Percentiles rank a stretch among this genome's conserved stretches.
These are phyloP conservation scores for Procambarus virginalis DNA, from an alignment of 1,140 invertebrate genomes.

Conservation along the genomic window DNA sequence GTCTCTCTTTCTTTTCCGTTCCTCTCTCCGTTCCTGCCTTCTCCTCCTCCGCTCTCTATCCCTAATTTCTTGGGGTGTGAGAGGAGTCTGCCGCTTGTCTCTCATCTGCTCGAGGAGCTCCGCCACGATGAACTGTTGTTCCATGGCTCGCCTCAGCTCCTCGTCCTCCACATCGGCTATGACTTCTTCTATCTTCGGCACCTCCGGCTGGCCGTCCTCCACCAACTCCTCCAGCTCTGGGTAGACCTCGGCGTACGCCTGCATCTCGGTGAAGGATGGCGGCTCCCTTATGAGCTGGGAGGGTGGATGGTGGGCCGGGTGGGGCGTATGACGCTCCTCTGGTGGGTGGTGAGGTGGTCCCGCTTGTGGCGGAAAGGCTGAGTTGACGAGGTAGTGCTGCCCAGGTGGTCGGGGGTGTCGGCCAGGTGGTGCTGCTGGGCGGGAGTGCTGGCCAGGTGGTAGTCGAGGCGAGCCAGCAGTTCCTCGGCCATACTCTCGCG, in stretches of 20 bases:
- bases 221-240: not conserved
- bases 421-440: slow-evolving; percentile 8
- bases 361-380: not conserved
- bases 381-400: not conserved
- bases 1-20: slow-evolving; percentile 21
- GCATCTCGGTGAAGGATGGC: not conserved
- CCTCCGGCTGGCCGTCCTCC: not conserved
- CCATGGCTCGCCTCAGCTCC: not conserved
- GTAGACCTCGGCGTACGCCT: not conserved
- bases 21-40: slow-evolving; percentile 15
- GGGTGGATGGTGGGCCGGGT: not conserved
- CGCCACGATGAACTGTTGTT: not conserved
- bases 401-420: not conserved
- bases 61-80: not conserved
- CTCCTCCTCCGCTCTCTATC: not conserved
- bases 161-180: not conserved
- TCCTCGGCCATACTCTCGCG: slow-evolving; percentile 26
- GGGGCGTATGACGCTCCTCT: not conserved
- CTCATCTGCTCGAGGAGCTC: slow-evolving; percentile 6
- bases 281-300: not conserved
- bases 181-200: not conserved
- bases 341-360: not conserved
- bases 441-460: slow-evolving; percentile 6
- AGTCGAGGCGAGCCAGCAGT: slow-evolving; percentile 22
- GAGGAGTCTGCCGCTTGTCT: not conserved